phyloP scores from a whole-genome alignment of 2,797 vertebrate species.

The Fistularia commersonii region DNA sequence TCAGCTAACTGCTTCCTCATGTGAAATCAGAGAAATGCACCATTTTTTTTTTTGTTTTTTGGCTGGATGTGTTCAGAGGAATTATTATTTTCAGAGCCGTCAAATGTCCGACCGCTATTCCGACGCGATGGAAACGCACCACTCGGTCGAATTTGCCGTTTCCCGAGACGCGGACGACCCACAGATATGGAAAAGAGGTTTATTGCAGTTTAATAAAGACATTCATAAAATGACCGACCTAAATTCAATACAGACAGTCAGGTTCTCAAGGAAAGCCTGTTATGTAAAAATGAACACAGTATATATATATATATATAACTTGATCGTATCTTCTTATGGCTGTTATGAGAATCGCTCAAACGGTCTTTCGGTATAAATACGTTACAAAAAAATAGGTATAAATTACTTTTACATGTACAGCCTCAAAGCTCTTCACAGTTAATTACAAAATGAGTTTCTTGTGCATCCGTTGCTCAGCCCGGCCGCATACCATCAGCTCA shows the following conservation, averaged over 20 bases:
- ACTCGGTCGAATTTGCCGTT: background rate
- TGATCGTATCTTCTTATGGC: constrained; percentile 40
- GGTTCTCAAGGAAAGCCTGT: constrained; percentile 52
- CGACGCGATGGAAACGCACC: background rate
- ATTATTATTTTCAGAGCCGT: too few species aligned
- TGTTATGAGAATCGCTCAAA: constrained; percentile 38
- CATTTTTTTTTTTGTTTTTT: too few species aligned
- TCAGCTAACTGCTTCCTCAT: constrained; percentile 43
- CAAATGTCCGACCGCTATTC: too few species aligned
- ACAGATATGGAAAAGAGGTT: constrained; percentile 49
- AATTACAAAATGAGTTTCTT: constrained; percentile 55
- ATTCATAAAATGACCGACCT: constrained; percentile 38
- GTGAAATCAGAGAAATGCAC: constrained; percentile 25
- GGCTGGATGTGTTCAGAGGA: too few species aligned
- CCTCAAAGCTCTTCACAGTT: constrained; percentile 38
- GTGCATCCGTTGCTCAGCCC: constrained; percentile 39
- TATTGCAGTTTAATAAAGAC: constrained; percentile 54
- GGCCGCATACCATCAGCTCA: constrained; percentile 47
- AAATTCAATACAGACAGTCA: constrained; percentile 58
- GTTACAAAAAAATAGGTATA: constrained; percentile 68
- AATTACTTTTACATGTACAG: constrained; percentile 52
- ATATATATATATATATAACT: constrained; percentile 48
- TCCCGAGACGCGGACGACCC: constrained; percentile 20
- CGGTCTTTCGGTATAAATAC: constrained; percentile 59
- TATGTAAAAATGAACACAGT: constrained; percentile 57